Base-by-base conservation (phyloP, 2,113 vertebrate genomes). In the Gadus chalcogrammus region DNA sequence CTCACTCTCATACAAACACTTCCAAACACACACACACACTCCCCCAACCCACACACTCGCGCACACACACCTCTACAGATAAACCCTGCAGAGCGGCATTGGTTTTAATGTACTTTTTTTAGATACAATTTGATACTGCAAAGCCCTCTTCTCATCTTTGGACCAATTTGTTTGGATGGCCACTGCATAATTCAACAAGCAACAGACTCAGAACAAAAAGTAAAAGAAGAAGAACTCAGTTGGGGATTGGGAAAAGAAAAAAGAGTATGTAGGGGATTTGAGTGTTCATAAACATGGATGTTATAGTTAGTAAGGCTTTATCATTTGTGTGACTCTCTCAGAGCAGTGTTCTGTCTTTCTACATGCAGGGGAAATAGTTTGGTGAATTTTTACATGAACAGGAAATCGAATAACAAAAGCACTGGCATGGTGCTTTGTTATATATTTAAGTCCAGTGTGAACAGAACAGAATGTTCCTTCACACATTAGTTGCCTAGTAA, bases 121-220 rank as follows among this genome's bases (percentile, higher is more conserved):
- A 79, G 48, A 0, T 35, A 38, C 38, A 53, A 69, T 67, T 17
- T 17, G 60, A 27, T 67, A 31, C 74, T 60, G 58, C 63, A 15
- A 63, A 15, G 22, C 67, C 35, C 15, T 58, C 64, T 68, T 77
- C 55, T 24, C 61, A 58, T 68, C 58, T 55, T 61, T 31, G 6
- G 22, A n/a, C 60, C 42, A 38, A 61, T 78, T 61, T 77, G 55
- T 67, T 62, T 56, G 79, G 67, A 27, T 3, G 11, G 35, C 12
- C 0, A 0, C 35, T 83, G 24, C 71, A 82, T 87, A 74, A 83
- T 77, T 83, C 69, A 87, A 77, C 28, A 63, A 52, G 65, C 55
- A 4, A 20, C 56, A 28, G 55, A 73, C 63, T 71, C 16, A 1
- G 59, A 64, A 4, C 48, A 42, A 60, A 67, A 67, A 67, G 60